These are phyloP conservation scores for Peromyscus californicus DNA, from an alignment of 2,113 vertebrate genomes.

Conservation along the genomic window DNA sequence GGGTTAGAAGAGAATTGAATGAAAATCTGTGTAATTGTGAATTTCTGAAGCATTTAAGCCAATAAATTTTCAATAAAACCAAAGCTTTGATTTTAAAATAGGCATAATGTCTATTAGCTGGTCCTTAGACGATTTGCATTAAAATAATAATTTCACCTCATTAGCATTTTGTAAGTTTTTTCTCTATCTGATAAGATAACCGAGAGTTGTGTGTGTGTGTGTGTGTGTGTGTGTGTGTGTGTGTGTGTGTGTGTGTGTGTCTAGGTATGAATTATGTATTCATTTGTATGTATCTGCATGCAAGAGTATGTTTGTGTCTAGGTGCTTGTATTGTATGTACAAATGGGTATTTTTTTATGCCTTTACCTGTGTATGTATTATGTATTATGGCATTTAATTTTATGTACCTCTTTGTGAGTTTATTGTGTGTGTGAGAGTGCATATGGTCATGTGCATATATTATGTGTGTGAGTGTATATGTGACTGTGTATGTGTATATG, in stretches of 20 bases:
- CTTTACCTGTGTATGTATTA: not conserved
- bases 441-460: not conserved
- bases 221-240: no score
- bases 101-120: not conserved
- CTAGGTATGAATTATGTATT: not conserved
- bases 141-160: not conserved
- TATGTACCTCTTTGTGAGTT: not conserved
- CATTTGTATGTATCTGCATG: not conserved
- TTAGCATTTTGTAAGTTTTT: not conserved
- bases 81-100: not conserved
- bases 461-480: not conserved
- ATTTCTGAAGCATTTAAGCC: not conserved
- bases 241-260: not conserved
- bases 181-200: not conserved
- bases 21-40: not conserved
- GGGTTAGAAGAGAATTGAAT: not conserved
- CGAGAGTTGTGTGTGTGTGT: not conserved
- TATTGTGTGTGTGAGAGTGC: not conserved
- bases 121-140: not conserved
- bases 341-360: not conserved
- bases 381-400: not conserved
- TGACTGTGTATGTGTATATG: not conserved
- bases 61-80: not conserved
- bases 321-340: not conserved
- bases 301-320: no score